Percentiles rank a stretch among this genome's conserved stretches.
Conservation (phyloP, 2,888 invertebrate species). For the Pollenia griseotomentosa region DNA sequence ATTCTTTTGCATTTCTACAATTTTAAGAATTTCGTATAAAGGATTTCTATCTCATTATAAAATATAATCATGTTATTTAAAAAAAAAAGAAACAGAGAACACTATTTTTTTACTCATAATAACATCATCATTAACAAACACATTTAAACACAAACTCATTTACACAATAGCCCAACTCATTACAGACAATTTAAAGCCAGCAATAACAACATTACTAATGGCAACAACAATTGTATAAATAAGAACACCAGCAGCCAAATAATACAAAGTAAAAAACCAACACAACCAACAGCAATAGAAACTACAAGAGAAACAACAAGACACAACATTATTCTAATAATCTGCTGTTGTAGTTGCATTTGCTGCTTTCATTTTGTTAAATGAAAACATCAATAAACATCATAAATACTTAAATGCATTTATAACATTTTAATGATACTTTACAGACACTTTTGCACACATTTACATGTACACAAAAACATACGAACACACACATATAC, state of each 20-base stretch:
- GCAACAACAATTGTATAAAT: neutral
- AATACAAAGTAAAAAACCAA: too few relatives aligned
- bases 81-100: neutral
- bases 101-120: neutral
- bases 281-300: neutral
- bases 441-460: conserved; percentile 35
- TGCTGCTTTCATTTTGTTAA: conserved; percentile 26
- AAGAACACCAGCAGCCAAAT: too few relatives aligned
- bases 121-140: conserved; percentile 21
- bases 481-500: neutral
- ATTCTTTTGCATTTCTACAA: too few relatives aligned
- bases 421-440: conserved; percentile 59
- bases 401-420: conserved; percentile 58
- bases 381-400: conserved; percentile 60
- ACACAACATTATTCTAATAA: neutral
- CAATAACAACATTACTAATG: neutral
- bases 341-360: neutral
- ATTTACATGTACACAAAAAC: neutral
- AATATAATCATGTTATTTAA: neutral
- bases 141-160: neutral
- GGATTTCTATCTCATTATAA: neutral
- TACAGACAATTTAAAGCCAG: neutral
- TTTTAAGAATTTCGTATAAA: neutral
- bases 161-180: neutral
- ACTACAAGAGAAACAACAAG: neutral